Evolutionary conservation across 2,113 vertebrate species (phyloP).

Genomic region (Cyphomyrus plagiostoma): DNA sequence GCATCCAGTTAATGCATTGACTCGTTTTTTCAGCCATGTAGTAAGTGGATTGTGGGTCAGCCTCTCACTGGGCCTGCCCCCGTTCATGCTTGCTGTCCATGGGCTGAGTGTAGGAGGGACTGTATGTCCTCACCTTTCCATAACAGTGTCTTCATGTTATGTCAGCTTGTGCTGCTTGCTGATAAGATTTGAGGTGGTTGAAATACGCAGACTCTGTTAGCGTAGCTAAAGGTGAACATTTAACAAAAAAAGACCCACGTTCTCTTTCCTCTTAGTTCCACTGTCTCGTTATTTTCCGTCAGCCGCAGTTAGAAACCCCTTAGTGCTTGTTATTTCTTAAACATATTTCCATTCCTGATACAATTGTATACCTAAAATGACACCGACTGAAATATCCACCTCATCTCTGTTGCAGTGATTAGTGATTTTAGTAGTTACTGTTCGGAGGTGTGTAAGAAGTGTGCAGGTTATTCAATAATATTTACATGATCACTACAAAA

Average conservation of each 20-base stretch:
- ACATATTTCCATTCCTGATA: not conserved
- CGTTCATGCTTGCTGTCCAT: not conserved
- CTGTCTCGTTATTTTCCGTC: not conserved
- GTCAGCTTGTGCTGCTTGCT: not conserved
- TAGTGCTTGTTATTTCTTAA: not conserved
- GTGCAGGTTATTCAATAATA: not conserved
- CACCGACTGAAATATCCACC: not conserved
- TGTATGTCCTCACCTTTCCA: not conserved
- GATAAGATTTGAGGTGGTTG: slow-evolving; percentile 1
- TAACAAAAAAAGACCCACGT: not conserved
- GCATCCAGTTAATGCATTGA: not conserved
- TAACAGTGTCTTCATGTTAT: not conserved
- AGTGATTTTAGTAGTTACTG: not conserved
- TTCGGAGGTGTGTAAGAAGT: not conserved
- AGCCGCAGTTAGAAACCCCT: not conserved
- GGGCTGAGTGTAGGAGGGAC: not conserved
- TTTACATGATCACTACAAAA: not conserved
- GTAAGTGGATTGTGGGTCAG: not conserved
- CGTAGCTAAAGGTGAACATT: not conserved
- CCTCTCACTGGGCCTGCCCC: not conserved
- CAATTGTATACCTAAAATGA: not conserved
- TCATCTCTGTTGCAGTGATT: not conserved
- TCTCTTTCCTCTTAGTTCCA: not conserved
- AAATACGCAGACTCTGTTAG: not conserved
- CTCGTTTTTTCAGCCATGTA: not conserved